phyloP scores from a whole-genome alignment of 2,113 vertebrate genomes.

The Anhinga rufa region DNA sequence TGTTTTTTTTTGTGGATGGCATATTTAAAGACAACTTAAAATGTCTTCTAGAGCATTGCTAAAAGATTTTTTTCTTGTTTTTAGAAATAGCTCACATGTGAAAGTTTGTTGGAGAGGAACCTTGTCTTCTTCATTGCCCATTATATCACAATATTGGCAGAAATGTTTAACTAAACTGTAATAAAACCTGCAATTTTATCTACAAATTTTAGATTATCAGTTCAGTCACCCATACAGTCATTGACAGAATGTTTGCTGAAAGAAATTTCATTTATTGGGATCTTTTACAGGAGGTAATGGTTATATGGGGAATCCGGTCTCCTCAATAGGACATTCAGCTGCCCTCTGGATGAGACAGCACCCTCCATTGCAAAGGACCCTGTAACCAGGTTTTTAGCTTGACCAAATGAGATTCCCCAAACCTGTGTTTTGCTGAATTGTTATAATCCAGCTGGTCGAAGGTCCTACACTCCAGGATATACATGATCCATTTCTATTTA shows the following conservation, averaged over 20 bases:
- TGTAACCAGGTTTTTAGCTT: not conserved
- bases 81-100: slow-evolving; percentile 7
- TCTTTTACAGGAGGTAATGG: not conserved
- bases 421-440: not conserved
- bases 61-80: not conserved
- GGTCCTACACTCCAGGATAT: not conserved
- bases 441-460: not conserved
- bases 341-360: not conserved
- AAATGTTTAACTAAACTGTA: not conserved
- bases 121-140: not conserved
- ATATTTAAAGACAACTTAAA: slow-evolving; percentile 35
- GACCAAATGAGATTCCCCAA: not conserved
- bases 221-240: not conserved
- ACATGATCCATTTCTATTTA: not conserved
- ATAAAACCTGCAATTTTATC: not conserved
- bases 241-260: not conserved
- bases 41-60: not conserved
- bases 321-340: not conserved
- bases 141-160: not conserved
- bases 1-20: not conserved
- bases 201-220: not conserved
- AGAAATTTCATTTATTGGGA: not conserved
- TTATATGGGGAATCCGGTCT: not conserved
- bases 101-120: not conserved
- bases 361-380: not conserved